Evolutionary conservation across 2,113 vertebrate genomes (phyloP).

Genomic region (Catagonus wagneri): DNA sequence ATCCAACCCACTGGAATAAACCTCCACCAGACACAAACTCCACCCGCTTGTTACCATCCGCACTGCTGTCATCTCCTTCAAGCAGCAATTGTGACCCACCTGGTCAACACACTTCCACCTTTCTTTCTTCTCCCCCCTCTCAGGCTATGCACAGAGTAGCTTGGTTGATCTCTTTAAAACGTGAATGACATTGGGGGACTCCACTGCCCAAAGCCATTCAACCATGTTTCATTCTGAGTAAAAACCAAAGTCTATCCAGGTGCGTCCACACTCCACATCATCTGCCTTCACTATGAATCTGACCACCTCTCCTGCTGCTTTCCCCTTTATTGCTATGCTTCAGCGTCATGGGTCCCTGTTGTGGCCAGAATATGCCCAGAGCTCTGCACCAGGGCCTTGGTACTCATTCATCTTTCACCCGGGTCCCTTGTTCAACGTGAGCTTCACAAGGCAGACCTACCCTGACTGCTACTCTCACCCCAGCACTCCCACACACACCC

Average conservation of each 20-base stretch:
- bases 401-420: neutral
- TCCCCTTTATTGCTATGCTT: neutral
- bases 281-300: rapidly evolving
- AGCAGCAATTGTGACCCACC: too few species aligned
- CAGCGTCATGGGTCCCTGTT: rapidly evolving
- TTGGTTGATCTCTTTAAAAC: neutral
- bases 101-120: rapidly evolving
- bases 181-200: rapidly evolving
- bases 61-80: rapidly evolving
- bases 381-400: rapidly evolving
- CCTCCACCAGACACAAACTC: too few species aligned
- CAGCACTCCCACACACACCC: rapidly evolving
- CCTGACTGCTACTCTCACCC: neutral
- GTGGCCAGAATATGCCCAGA: too few species aligned
- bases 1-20: rapidly evolving
- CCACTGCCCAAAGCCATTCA: too few species aligned
- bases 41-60: neutral
- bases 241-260: neutral
- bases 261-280: too few species aligned
- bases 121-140: too few species aligned
- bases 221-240: neutral
- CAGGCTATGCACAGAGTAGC: neutral
- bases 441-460: neutral
- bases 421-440: neutral
- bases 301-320: neutral